Evolutionary conservation across 2,113 vertebrate species (phyloP).

Genomic region (Coryphaenoides rupestris): DNA sequence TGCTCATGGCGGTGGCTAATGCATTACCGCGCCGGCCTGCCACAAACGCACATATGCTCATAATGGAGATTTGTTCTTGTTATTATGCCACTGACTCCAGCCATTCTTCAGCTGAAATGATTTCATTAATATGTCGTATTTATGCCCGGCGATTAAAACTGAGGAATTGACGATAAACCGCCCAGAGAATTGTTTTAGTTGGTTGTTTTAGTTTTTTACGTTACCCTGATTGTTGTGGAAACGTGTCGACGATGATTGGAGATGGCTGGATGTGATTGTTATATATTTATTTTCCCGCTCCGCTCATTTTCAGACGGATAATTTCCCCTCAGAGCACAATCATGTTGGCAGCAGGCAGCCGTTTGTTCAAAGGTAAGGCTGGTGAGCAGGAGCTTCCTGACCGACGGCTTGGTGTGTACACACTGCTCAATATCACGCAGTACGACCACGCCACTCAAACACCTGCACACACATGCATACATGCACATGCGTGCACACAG

Average conservation of each 20-base stretch:
- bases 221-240: constrained; percentile 12
- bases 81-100: constrained; percentile 27
- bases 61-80: constrained; percentile 44
- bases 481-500: too few relatives aligned
- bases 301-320: constrained; percentile 92
- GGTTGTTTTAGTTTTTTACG: constrained; percentile 9
- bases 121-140: constrained; percentile 17
- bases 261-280: constrained; percentile 1
- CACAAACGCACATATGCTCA: constrained; percentile 58
- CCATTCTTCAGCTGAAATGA: constrained; percentile 24
- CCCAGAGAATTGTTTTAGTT: not conserved
- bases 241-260: not conserved
- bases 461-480: constrained; percentile 23
- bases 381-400: constrained; percentile 74
- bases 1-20: constrained; percentile 60
- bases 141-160: constrained; percentile 7
- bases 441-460: constrained; percentile 44
- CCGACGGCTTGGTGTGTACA: constrained; percentile 45
- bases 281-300: constrained; percentile 28
- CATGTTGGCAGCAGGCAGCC: constrained; percentile 99
- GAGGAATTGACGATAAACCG: not conserved
- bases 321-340: constrained; percentile 99
- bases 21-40: constrained; percentile 44
- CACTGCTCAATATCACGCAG: constrained; percentile 43
- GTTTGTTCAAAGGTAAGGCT: constrained; percentile 99